Evolutionary conservation across 2,797 vertebrate species (phyloP), one percentile per base, ranked within the genome.

Genomic region (Poeciliopsis turneri): DNA sequence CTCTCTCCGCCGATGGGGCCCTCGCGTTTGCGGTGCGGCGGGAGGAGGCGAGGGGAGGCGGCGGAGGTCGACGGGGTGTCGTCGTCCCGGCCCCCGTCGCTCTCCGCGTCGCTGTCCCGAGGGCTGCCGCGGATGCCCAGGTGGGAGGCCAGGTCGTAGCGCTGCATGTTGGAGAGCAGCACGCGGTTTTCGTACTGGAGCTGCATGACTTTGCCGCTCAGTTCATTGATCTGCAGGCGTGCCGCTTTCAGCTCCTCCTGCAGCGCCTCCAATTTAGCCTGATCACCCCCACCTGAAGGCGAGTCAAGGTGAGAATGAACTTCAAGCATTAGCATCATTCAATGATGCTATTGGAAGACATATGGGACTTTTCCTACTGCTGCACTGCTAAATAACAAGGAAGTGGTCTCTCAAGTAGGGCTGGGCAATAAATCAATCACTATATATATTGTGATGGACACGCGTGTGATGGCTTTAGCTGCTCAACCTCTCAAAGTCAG

Each of bases 191-290:
- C 98, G 0, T 99, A 99, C 94, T 99, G 98, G 59, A 99, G 96
- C 88, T 99, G 98, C 98, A 99, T 99, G 80, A 99, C 98, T 93
- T 99, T 99, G 66, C 98, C 98, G 0, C 98, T 99, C 88, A 99
- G 94, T 84, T 99, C 98, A 0, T 99, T 99, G 92, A 99, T 97
- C 92, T 99, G 98, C 92, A 99, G 95, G 61, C 98, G 96, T 0
- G 98, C 97, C 0, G 96, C 96, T 94, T 98, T 99, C 43, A 99
- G 95, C 90, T 99, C 98, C 90, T 99, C 98, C 91, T 99, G 98
- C 46, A 99, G 92, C 0, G 95, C 96, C 90, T 99, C 98, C 3
- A 95, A 92, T 90, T 99, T 99, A 82, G 96, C 96, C 0, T 76
- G 92, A 76, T 99, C 97, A 0, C 84, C 80, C 90, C 95, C 91